Evolutionary conservation across 2,888 invertebrate species (phyloP).

Genomic region (Lymantria monacha): DNA sequence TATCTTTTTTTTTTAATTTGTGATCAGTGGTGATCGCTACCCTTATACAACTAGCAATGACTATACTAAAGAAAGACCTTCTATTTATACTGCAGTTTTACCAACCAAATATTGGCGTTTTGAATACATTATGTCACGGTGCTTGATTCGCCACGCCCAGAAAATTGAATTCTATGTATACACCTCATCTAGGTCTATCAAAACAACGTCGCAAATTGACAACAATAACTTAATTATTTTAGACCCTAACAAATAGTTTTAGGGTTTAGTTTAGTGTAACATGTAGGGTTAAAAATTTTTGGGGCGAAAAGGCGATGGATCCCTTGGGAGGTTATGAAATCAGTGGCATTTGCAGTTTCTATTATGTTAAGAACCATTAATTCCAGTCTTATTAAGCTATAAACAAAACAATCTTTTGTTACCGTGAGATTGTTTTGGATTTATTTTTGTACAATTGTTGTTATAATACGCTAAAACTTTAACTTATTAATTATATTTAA

Average conservation of each 20-base stretch:
- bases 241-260: conserved; percentile 30
- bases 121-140: conserved; percentile 81
- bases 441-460: conserved; percentile 1
- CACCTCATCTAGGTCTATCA: conserved; percentile 61
- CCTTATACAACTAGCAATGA: conserved; percentile 59
- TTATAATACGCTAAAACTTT: not conserved
- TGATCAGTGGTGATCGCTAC: conserved; percentile 52
- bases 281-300: conserved; percentile 48
- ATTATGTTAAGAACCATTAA: conserved; percentile 82
- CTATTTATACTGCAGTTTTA: conserved; percentile 73
- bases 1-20: conserved; percentile 38
- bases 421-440: conserved; percentile 24
- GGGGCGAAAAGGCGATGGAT: conserved; percentile 77
- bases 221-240: conserved; percentile 25
- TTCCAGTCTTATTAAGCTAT: conserved; percentile 78
- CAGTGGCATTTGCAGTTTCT: conserved; percentile 87
- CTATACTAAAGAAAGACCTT: conserved; percentile 60
- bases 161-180: conserved; percentile 79
- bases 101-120: conserved; percentile 74
- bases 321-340: conserved; percentile 83
- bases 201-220: conserved; percentile 49
- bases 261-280: conserved; percentile 39
- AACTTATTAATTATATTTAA: too few relatives aligned
- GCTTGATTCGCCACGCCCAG: conserved; percentile 81
- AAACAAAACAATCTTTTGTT: conserved; percentile 73